phyloP scores from a whole-genome alignment of 1,140 invertebrate genomes.

The Ridgeia piscesae region DNA sequence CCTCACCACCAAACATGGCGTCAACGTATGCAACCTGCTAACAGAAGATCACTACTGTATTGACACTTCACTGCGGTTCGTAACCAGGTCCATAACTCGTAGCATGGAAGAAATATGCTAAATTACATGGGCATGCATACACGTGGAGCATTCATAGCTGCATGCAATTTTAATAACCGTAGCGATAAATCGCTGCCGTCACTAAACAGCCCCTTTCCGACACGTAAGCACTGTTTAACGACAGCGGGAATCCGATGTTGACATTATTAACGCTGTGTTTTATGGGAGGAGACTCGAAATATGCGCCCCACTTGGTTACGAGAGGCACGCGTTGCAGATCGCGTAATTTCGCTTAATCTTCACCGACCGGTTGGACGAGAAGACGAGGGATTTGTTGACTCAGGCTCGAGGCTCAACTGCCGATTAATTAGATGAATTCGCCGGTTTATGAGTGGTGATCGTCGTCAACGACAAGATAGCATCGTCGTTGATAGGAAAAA shows the following conservation, averaged over 20 bases:
- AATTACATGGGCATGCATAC: too few relatives aligned
- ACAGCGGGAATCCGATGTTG: neutral
- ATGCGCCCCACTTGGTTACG: neutral
- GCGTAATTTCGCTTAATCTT: neutral
- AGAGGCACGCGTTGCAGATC: neutral
- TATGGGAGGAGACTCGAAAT: neutral
- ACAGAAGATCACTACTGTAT: neutral
- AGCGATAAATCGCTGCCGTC: neutral
- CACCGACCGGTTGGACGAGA: neutral
- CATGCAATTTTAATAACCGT: neutral
- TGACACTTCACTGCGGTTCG: neutral
- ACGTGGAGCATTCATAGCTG: neutral
- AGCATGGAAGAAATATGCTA: too few relatives aligned
- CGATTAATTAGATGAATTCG: neutral
- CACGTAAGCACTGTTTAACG: neutral
- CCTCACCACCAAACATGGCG: neutral
- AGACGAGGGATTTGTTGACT: neutral
- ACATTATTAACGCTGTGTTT: neutral
- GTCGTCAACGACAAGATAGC: neutral
- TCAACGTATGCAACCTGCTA: neutral
- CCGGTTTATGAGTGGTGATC: neutral
- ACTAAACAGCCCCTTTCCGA: neutral
- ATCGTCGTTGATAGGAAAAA: neutral
- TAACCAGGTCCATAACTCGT: neutral
- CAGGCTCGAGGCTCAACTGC: neutral